Conservation (phyloP, 2,797 vertebrate species). For the Babyrousa celebensis region DNA sequence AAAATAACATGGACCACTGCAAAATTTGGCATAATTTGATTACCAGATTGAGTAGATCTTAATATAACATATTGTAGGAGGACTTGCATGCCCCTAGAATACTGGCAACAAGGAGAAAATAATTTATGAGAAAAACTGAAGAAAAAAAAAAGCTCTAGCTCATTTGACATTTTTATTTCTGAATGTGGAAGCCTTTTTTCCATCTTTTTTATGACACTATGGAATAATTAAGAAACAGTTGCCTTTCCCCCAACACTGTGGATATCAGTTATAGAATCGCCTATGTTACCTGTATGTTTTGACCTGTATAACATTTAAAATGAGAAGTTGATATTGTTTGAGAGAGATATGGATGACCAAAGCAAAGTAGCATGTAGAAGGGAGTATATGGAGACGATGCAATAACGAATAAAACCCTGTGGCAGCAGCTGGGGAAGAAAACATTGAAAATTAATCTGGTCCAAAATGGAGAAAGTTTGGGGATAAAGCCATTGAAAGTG, state of each 20-base stretch:
- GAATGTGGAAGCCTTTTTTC: slow-evolving; percentile 12
- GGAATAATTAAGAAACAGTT: neutral
- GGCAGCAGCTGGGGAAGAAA: neutral
- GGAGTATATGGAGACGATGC: neutral
- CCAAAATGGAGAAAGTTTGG: neutral
- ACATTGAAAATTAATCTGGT: neutral
- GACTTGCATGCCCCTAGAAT: slow-evolving; percentile 22
- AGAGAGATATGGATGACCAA: neutral
- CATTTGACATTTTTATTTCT: slow-evolving; percentile 70
- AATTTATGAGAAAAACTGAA: slow-evolving; percentile 49
- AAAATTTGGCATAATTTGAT: slow-evolving; percentile 80
- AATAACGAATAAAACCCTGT: neutral
- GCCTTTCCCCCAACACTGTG: neutral
- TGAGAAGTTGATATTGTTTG: neutral
- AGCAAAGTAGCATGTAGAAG: neutral
- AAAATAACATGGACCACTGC: slow-evolving; percentile 57
- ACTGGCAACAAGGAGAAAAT: slow-evolving; percentile 65
- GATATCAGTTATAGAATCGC: neutral
- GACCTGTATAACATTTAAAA: neutral
- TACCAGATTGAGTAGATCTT: slow-evolving; percentile 81
- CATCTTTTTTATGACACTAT: neutral
- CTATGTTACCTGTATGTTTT: neutral
- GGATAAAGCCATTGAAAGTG: neutral
- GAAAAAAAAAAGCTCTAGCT: neutral
- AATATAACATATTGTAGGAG: slow-evolving; percentile 80